Conservation (phyloP, 2,797 vertebrate genomes). For the Sebastes aleutianus region DNA sequence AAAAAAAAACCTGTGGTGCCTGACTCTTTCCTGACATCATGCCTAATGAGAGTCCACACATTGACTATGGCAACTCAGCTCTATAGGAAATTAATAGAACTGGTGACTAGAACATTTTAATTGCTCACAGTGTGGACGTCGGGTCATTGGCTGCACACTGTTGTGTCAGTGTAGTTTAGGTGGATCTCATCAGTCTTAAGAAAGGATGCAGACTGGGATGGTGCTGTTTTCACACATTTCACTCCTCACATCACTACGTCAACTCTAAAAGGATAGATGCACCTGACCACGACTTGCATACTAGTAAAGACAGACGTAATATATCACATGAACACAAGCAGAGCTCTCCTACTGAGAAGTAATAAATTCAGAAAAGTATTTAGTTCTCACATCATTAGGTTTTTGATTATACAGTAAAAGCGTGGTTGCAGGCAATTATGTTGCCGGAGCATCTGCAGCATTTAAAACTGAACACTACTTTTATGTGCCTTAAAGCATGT, state of each 20-base stretch:
- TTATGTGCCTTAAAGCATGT: slow-evolving; percentile 2
- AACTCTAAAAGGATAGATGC: not conserved
- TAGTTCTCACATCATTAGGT: slow-evolving; percentile 33
- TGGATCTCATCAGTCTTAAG: not conserved
- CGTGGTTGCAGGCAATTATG: slow-evolving; percentile 10
- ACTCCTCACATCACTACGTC: not conserved
- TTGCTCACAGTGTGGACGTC: not conserved
- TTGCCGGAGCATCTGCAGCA: slow-evolving; percentile 2
- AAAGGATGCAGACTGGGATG: not conserved
- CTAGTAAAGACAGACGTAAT: not conserved
- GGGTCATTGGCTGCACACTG: not conserved
- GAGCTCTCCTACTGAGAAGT: not conserved
- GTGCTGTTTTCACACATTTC: not conserved
- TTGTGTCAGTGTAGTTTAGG: not conserved
- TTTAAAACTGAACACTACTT: slow-evolving; percentile 3
- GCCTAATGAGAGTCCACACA: slow-evolving; percentile 27
- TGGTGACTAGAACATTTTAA: slow-evolving; percentile 38
- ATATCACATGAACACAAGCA: not conserved
- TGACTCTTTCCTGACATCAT: not conserved
- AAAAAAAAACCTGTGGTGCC: not conserved
- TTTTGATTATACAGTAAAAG: slow-evolving; percentile 38
- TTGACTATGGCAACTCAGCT: slow-evolving; percentile 19
- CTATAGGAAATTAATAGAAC: slow-evolving; percentile 33
- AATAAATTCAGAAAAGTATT: slow-evolving; percentile 24
- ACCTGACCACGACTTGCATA: not conserved